Evolutionary conservation across 2,888 invertebrate genomes (phyloP), one percentile per base, ranked within the genome.

Genomic region (Tholera decimalis): DNA sequence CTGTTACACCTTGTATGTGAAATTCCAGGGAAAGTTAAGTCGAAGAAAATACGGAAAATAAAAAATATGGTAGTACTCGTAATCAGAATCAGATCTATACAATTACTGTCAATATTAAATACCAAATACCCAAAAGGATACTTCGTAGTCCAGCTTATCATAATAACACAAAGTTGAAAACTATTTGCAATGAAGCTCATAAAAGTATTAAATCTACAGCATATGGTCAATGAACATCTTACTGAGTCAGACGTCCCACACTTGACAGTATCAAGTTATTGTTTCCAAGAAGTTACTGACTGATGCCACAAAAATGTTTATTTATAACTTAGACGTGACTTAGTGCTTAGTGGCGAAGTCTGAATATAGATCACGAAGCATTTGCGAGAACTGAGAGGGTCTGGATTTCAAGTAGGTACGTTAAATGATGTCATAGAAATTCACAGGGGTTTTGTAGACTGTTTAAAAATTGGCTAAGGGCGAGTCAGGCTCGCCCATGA

Each of bases 251-350:
- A 6, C 56, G 4, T 41, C 74, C 77, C 77, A 71, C 73, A 37
- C 47, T 58, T 39, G 47, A 57, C 57, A 30, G 15, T 50, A 58
- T 44, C 51, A 64, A 61, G 62, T 57, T 77, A 73, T 65, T 50
- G 57, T 66, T 77, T 77, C 77, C 30, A 22, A 73, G 77, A 77
- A 76, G 18, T 51, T 18, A 50, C 46, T 64, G 69, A 76, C 43
- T 33, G 77, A 67, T 77, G 73, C 9, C 33, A 73, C 65, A 77
- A 77, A 77, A 77, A 77, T 77, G 77, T 77, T 77, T 77, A 77
- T 74, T 70, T 77, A 77, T 77, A 77, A 43, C 66, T 66, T 60
- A 61, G 73, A 71, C 77, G 74, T 74, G 77, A 76, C 77, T 74
- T 76, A 60, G 60, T 51, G 66, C 69, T 74, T 74, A 73, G 20